These are phyloP conservation scores for Zaprionus tsacasi DNA, from an alignment of 1,140 invertebrate genomes.

Conservation along the genomic window DNA sequence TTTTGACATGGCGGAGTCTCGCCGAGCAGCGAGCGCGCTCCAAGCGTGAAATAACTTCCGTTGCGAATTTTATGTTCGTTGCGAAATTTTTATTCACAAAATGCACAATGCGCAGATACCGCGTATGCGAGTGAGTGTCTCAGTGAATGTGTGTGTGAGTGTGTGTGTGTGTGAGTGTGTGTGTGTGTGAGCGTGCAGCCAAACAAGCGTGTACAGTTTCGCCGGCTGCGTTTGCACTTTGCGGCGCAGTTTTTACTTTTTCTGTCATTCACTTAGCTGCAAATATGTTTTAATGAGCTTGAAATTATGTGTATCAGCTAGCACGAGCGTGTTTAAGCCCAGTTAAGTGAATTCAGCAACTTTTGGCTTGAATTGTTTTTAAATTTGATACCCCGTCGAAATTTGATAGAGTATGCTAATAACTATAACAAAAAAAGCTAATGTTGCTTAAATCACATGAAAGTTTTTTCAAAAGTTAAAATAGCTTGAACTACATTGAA, in stretches of 20 bases:
- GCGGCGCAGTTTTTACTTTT: conserved; percentile 33
- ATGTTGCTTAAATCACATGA: neutral
- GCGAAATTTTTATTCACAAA: conserved; percentile 75
- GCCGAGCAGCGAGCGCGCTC: conserved; percentile 23
- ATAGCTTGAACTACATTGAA: neutral
- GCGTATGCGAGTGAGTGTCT: conserved; percentile 17
- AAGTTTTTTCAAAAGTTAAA: neutral
- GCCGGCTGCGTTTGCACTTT: conserved; percentile 47
- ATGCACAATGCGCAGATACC: conserved; percentile 71
- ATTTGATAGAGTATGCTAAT: neutral
- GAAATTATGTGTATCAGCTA: conserved; percentile 60
- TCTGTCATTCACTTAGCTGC: conserved; percentile 40
- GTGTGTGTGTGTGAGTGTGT: conserved; percentile 4
- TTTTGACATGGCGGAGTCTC: conserved; percentile 59
- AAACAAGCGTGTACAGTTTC: conserved; percentile 23
- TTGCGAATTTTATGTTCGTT: conserved; percentile 80
- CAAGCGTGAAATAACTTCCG: conserved; percentile 82
- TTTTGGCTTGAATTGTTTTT: neutral
- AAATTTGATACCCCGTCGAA: neutral
- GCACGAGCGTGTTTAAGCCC: neutral
- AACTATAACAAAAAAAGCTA: neutral
- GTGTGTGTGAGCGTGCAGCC: neutral
- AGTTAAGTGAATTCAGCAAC: neutral
- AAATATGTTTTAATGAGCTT: conserved; percentile 74
- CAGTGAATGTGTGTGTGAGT: conserved; percentile 10